Evolutionary conservation across 2,888 invertebrate genomes (phyloP).

Genomic region (Tholera decimalis): DNA sequence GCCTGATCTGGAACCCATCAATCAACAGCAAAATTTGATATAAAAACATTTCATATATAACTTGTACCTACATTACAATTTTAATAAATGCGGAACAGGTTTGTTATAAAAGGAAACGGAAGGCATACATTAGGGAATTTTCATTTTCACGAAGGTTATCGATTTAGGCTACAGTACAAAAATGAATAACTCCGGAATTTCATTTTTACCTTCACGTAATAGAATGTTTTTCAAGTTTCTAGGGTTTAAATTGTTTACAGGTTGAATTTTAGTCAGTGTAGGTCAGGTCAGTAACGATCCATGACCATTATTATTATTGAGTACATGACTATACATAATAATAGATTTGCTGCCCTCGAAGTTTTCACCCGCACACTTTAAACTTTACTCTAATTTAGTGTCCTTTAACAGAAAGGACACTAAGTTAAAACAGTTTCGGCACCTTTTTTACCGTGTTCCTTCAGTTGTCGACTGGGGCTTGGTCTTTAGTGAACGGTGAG

Average conservation of each 20-base stretch:
- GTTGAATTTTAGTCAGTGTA: background rate
- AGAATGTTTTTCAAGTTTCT: background rate
- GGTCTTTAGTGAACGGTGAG: no score
- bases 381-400: no score
- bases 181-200: constrained; percentile 24
- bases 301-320: no score
- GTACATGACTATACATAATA: no score
- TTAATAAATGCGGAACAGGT: constrained; percentile 37
- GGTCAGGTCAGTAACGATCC: background rate
- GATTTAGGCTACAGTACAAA: constrained; percentile 19
- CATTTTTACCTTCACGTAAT: constrained; percentile 12
- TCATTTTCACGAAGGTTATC: constrained; percentile 17
- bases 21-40: no score
- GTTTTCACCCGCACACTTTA: no score
- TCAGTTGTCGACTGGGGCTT: no score
- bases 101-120: constrained; percentile 28
- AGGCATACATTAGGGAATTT: constrained; percentile 39
- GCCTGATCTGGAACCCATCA: no score
- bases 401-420: no score
- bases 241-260: background rate
- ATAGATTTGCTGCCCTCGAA: no score
- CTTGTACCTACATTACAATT: constrained; percentile 17
- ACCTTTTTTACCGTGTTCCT: no score
- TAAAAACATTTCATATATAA: constrained; percentile 2
- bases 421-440: no score